Conservation (phyloP, 2,113 vertebrate genomes). For the Dryoscopus gambensis region DNA sequence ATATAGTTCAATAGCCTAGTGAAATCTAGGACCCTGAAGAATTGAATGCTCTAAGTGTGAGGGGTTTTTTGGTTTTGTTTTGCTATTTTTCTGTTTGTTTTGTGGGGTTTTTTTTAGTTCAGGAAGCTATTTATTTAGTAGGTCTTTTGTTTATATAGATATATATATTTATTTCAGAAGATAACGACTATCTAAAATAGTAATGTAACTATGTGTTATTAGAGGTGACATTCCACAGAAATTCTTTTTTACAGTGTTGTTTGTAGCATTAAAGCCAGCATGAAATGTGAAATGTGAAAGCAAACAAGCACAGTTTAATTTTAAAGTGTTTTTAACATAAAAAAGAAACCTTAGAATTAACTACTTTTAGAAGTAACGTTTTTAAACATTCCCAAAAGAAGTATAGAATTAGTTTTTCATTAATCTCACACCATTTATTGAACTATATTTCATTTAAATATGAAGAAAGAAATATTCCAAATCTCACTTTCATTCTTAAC, state of each 20-base stretch:
- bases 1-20: neutral
- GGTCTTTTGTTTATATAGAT: neutral
- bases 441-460: neutral
- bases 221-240: neutral
- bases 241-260: neutral
- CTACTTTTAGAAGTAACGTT: neutral
- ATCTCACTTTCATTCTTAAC: neutral
- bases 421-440: neutral
- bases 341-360: neutral
- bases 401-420: neutral
- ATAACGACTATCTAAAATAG: neutral
- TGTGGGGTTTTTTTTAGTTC: neutral
- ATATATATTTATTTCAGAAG: neutral
- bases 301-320: neutral
- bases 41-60: neutral
- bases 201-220: neutral
- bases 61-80: rapidly evolving
- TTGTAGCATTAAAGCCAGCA: neutral
- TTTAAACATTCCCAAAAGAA: neutral
- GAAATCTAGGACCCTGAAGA: neutral
- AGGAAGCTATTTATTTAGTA: neutral
- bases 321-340: neutral
- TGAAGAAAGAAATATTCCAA: neutral
- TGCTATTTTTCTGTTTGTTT: neutral
- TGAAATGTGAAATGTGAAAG: neutral